Base-by-base conservation (phyloP, 2,113 vertebrate genomes). In the Engystomops pustulosus region DNA sequence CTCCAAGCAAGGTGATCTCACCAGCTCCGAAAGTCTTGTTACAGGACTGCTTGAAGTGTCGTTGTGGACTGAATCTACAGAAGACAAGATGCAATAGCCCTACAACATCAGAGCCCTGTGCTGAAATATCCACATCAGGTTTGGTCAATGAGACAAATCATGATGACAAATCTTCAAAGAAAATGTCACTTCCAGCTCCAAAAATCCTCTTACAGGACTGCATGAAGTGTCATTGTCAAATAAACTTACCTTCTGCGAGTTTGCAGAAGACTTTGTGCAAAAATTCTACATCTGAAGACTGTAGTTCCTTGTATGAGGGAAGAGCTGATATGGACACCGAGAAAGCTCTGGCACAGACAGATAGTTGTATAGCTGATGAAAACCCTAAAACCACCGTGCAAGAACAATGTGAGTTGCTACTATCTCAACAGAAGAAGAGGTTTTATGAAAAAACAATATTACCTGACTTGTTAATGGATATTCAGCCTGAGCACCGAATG, bases 391-490 rank as follows among this genome's bases (percentile, higher is more conserved):
- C 17, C 10, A 3, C 6, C 27, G 2, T 45, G 10, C 32, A 4
- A 41, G 15, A 4, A 36, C 51, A 76, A 2, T 45, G 6, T 18
- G 11, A 41, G 23, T 36, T 8, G 4, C 34, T 14, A 12, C 5
- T 17, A 23, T 55, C 36, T 15, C 25, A 18, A 14, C 5, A 32
- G 27, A 32, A 62, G 32, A 62, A 75, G 51, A 27, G 1, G 0
- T 23, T 12, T 9, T n/a, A 10, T 75, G 53, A 74, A 65, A 72
- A 65, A 27, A 12, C 53, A 30, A 23, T 9, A 2, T 65, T 62
- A 27, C 81, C 81, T 38, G 17, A 47, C 14, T 27, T 76, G 41
- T 69, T 51, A 17, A 12, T 49, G n/a, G 67, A 81, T 25, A 68
- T 69, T 36, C 47, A 32, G 30, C 47, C 47, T 27, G 47, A 69